Conservation (phyloP, 2,113 vertebrate species). For the Ictalurus punctatus region DNA sequence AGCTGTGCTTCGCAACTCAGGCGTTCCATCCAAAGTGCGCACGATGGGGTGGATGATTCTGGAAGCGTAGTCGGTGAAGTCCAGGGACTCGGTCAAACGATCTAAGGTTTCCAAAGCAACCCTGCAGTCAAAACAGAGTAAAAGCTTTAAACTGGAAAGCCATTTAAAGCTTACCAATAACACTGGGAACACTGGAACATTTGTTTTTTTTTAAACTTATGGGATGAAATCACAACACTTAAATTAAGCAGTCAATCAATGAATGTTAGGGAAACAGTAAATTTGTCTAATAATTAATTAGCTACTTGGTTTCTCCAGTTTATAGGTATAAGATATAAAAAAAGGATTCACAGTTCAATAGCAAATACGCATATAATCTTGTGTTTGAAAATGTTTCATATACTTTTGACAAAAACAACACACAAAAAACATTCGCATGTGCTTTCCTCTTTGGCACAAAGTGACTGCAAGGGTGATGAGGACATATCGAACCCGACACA, state of each 20-base stretch:
- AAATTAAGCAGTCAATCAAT: not conserved
- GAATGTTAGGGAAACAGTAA: not conserved
- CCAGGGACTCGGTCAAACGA: slow-evolving; percentile 91
- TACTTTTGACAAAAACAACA: slow-evolving; percentile 10
- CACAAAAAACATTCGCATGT: slow-evolving; percentile 12
- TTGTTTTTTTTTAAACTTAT: not conserved
- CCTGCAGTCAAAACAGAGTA: slow-evolving; percentile 68
- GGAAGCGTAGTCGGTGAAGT: slow-evolving; percentile 97
- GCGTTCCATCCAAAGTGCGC: slow-evolving; percentile 88
- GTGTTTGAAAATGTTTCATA: slow-evolving; percentile 12
- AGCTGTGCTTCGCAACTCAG: slow-evolving; percentile 87
- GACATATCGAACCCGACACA: slow-evolving; percentile 15
- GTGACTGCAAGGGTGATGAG: slow-evolving; percentile 8
- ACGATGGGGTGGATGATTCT: slow-evolving; percentile 97
- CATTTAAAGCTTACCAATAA: not conserved
- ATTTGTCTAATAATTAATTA: not conserved
- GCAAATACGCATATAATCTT: not conserved
- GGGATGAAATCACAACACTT: slow-evolving; percentile 3
- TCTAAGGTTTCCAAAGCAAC: slow-evolving; percentile 94
- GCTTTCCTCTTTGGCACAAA: slow-evolving; percentile 14
- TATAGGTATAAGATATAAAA: not conserved
- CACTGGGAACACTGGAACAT: not conserved
- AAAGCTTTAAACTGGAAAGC: slow-evolving; percentile 16
- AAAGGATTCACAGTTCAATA: not conserved
- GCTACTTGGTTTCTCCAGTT: not conserved